Conservation (phyloP, 2,113 vertebrate species). For the Mastomys natalensis region DNA sequence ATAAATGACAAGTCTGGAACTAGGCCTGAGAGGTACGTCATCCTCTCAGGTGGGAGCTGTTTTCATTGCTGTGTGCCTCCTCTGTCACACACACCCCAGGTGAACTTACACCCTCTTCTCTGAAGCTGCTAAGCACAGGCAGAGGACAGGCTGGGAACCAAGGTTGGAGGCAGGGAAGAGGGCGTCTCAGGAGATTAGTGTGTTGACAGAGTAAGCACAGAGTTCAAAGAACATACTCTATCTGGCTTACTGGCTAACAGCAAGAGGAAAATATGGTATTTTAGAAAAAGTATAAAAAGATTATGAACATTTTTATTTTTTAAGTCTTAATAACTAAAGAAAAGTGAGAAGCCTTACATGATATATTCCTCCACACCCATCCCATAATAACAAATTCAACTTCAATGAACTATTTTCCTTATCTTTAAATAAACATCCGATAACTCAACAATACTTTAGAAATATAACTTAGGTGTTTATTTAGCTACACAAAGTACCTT, state of each 20-base stretch:
- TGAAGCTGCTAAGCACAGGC: background rate
- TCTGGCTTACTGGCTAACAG: background rate
- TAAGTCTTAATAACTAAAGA: background rate
- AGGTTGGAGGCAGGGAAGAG: background rate
- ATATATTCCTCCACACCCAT: background rate
- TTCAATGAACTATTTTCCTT: background rate
- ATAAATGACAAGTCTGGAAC: background rate
- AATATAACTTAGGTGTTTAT: constrained; percentile 15
- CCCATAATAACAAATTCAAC: constrained; percentile 3
- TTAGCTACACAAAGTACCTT: background rate
- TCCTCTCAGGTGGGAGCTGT: background rate
- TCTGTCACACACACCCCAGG: background rate
- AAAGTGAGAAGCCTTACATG: background rate
- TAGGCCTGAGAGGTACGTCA: background rate
- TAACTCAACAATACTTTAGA: constrained; percentile 24
- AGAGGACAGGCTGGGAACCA: background rate
- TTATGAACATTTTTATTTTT: background rate
- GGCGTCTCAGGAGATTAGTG: background rate
- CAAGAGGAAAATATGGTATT: background rate
- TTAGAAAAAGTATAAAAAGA: background rate
- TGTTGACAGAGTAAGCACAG: background rate
- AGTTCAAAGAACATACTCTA: constrained; percentile 39
- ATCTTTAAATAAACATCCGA: background rate
- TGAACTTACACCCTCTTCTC: background rate
- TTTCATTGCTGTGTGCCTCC: background rate